Evolutionary conservation across 2,888 invertebrate genomes (phyloP), one percentile per base, ranked within the genome.

Genomic region (Scaptomyza tumidula): DNA sequence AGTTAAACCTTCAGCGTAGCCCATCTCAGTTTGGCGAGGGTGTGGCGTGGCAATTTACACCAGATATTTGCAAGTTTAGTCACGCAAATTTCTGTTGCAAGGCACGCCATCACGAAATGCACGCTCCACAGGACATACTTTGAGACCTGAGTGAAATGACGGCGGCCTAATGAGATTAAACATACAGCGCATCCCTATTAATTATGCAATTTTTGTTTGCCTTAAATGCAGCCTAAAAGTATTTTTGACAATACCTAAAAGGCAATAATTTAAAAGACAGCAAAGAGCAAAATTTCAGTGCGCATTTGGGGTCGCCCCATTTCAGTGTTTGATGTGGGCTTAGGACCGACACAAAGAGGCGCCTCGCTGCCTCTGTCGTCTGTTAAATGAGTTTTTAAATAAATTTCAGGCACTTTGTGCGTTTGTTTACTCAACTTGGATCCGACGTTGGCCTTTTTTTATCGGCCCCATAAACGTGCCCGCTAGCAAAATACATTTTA

Each of bases 361-460:
- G 57, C 54, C 68, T 39, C 6, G 35, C 52, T 50, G 54, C 48
- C 60, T 41, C 3, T 53, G 83, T 58, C 61, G 86, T 62, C 79
- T 67, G 83, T 70, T 83, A 80, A 88, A 88, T 88, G 87, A 82
- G 86, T 85, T 88, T 88, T 87, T 82, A 88, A 88, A 85, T 87
- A 85, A 88, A 85, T 82, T 81, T 71, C 52, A 64, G 75, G 60
- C 81, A 80, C 71, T 84, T 85, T 84, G 72, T 71, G 78, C 46
- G 74, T 71, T 70, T 88, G 85, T 80, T 86, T 80, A 64, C 73
- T 66, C 59, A 58, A 43, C 55, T 35, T 60, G 48, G 48, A 27
- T 39, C 39, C 48, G 31, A 14, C 49, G 80, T 56, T 84, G 83
- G 63, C 88, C 78, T 75, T 87, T 84, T 84, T 88, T 85, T 88